phyloP scores from a whole-genome alignment of 2,113 vertebrate genomes.

The Calypte anna region DNA sequence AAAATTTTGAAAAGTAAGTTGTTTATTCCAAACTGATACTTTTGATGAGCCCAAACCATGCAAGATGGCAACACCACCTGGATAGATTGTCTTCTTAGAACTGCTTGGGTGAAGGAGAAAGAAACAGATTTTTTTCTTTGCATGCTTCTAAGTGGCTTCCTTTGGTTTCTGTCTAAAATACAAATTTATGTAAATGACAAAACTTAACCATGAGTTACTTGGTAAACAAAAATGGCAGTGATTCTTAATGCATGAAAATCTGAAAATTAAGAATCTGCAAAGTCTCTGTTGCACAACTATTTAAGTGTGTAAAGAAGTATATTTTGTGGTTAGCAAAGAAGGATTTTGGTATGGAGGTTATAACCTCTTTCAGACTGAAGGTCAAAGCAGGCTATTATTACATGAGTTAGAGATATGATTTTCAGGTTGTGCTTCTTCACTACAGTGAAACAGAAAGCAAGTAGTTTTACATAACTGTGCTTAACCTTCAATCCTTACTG shows the following conservation, averaged over 20 bases:
- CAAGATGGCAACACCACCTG: neutral
- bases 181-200: neutral
- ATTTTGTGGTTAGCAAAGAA: neutral
- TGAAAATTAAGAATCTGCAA: neutral
- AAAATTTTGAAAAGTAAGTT: neutral
- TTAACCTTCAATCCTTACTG: neutral
- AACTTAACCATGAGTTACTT: neutral
- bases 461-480: neutral
- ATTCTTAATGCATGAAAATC: neutral
- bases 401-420: neutral
- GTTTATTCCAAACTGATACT: neutral
- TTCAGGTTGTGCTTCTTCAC: neutral
- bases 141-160: fast-evolving
- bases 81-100: neutral
- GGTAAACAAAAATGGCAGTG: neutral
- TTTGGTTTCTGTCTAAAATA: neutral
- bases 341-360: neutral
- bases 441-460: neutral
- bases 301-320: neutral
- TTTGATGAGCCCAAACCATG: neutral
- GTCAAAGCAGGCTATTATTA: neutral
- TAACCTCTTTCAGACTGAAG: neutral
- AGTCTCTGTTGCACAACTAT: neutral
- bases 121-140: neutral
- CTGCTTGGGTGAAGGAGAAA: neutral